phyloP scores from a whole-genome alignment of 1,140 invertebrate species.

The Ips nitidus region DNA sequence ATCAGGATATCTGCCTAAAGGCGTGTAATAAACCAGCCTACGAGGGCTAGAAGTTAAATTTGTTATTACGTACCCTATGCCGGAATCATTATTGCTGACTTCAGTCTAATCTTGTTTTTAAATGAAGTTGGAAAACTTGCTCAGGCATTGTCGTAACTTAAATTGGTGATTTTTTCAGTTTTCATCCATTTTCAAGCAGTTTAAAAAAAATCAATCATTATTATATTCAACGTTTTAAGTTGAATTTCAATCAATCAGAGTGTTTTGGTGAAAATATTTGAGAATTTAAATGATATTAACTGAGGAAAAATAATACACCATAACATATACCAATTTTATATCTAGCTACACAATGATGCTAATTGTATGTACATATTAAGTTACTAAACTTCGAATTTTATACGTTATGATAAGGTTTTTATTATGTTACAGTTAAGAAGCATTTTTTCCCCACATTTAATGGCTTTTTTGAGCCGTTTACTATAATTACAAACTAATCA shows the following conservation, averaged over 20 bases:
- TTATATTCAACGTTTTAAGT: too few species aligned
- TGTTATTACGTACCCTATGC: background rate
- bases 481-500: slow-evolving; percentile 12
- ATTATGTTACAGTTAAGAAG: slow-evolving; percentile 24
- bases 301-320: too few species aligned
- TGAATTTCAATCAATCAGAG: too few species aligned
- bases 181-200: too few species aligned
- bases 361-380: background rate
- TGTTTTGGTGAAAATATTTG: too few species aligned
- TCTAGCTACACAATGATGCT: background rate
- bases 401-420: background rate
- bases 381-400: background rate
- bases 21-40: slow-evolving; percentile 7
- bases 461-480: background rate
- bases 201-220: too few species aligned
- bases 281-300: too few species aligned
- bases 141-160: too few species aligned
- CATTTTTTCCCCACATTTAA: slow-evolving; percentile 20
- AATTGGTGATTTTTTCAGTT: too few species aligned
- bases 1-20: slow-evolving; percentile 15
- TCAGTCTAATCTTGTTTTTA: too few species aligned
- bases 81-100: too few species aligned
- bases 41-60: slow-evolving; percentile 12
- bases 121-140: too few species aligned
- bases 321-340: background rate